Base-by-base conservation (phyloP, 2,888 invertebrate species). In the Macaria liturata region DNA sequence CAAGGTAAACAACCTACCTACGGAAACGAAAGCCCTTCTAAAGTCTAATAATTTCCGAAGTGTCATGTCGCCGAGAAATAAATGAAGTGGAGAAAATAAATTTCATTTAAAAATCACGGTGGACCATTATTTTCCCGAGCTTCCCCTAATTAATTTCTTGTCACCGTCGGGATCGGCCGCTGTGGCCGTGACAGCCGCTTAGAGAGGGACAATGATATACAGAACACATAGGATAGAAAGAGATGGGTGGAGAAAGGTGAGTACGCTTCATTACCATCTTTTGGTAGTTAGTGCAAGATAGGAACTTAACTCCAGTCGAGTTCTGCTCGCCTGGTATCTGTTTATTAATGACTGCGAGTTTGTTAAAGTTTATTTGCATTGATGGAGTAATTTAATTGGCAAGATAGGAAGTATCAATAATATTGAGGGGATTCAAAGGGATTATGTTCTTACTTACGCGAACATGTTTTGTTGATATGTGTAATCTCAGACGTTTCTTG, bases 71-170 rank as follows among this genome's bases (percentile, higher is more conserved):
- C 82, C 80, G 76, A 74, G 83, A 84, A 89, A 89, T 88, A 90
- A 90, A 90, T 91, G 91, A 90, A 90, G 83, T 87, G 89, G 72
- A 88, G 88, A 86, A 88, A 89, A 88, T 89, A 88, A 89, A 90
- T 90, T 90, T 87, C 86, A 87, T 91, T 89, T 89, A 91, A 91
- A 91, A 91, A 91, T 90, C 90, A 88, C 87, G 87, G 84, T 83
- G 74, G 75, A 84, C 89, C 90, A 91, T 91, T 91, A 89, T 91
- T 89, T 87, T 86, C 84, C 83, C 80, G 75, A 78, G 84, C 83
- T 86, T 88, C 87, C 86, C 88, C 89, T 91, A 90, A 91, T 91
- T 91, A 91, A 91, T 91, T 91, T 90, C 90, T 85, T 90, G 90
- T 91, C 90, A 90, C 88, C 86, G 89, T 84, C 87, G 83, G 83